Evolutionary conservation across 1,140 invertebrate genomes (phyloP).

Genomic region (Stenopsyche tienmushanensis): DNA sequence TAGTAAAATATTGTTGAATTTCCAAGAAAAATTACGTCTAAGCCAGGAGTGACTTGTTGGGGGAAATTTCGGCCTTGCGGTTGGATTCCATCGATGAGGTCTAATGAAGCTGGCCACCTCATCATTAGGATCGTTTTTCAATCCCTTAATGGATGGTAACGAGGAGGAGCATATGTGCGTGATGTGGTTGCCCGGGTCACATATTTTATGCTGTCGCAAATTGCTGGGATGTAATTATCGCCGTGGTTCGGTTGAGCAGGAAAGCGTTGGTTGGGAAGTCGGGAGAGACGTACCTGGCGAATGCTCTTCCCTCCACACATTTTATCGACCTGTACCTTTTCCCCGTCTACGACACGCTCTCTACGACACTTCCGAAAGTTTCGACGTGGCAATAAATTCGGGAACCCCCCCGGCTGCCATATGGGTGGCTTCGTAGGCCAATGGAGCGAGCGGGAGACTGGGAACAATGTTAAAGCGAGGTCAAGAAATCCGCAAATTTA

Average conservation of each 20-base stretch:
- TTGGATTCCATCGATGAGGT: too few species aligned
- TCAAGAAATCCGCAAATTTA: too few species aligned
- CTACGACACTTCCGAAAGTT: slow-evolving; percentile 26
- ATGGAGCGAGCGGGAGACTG: too few species aligned
- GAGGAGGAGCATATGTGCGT: too few species aligned
- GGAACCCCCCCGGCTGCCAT: not conserved
- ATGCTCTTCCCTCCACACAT: not conserved
- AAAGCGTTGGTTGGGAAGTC: not conserved
- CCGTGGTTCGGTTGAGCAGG: not conserved
- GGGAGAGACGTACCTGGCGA: not conserved
- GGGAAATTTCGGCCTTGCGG: too few species aligned
- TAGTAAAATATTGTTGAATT: too few species aligned
- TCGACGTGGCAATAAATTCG: slow-evolving; percentile 25
- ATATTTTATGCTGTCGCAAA: slow-evolving; percentile 1
- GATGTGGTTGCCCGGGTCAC: not conserved
- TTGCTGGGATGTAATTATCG: slow-evolving; percentile 8
- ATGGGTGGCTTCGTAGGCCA: not conserved
- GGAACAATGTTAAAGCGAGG: too few species aligned
- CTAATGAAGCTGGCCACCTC: too few species aligned
- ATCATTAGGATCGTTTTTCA: too few species aligned
- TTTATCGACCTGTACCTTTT: slow-evolving; percentile 21
- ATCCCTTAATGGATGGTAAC: not conserved
- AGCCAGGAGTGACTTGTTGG: too few species aligned
- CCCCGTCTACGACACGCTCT: not conserved
- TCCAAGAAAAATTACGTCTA: too few species aligned